Base-by-base conservation (phyloP, 2,888 invertebrate species). In the Melanophora roralis region DNA sequence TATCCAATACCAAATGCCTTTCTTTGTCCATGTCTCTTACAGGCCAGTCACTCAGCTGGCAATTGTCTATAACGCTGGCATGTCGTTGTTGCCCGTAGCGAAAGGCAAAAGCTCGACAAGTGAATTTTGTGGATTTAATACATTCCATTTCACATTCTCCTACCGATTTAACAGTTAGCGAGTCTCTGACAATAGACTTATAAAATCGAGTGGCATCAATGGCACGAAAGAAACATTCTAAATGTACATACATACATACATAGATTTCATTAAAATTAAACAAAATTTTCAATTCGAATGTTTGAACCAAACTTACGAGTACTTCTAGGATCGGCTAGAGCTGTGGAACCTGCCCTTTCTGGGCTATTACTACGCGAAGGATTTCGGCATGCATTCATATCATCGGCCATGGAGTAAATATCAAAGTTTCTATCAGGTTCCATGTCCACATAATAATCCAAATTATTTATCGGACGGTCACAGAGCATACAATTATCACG, bases 221-320 rank as follows among this genome's bases (percentile, higher is more conserved):
- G 0, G 95, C 94, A 82, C 96, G 93, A 92, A 95, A 95, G 88
- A 96, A 96, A 85, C 96, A 96, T 88, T 96, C 96, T 96, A 87
- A 38, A 87, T 87, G 45, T 59, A n/a, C 32, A 38, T 51, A 53
- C 62, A 23, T 32, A 38, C 12, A 27, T 14, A n/a, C n/a, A n/a
- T n/a, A n/a, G 6, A 27, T 27, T 5, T 27, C 27, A 27, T 27
- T 27, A 27, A 27, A 6, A 27, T 27, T 3, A 27, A 27, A 27
- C 3, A 27, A 27, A 6, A 6, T 6, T 27, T 27, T 27, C 6
- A 27, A 27, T 6, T 27, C 6, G 3, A 21, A 16, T 57, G 8
- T n/a, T 19, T 55, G 12, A 19, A 14, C 9, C 36, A 43, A 69
- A 82, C 88, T 85, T 84, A 89, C 89, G 89, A 57, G 89, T 88